A percentile compares a stretch with the other conserved stretches of the same genome.
phyloP scores from a whole-genome alignment of 2,113 vertebrate genomes.

The Girardinichthys multiradiatus region DNA sequence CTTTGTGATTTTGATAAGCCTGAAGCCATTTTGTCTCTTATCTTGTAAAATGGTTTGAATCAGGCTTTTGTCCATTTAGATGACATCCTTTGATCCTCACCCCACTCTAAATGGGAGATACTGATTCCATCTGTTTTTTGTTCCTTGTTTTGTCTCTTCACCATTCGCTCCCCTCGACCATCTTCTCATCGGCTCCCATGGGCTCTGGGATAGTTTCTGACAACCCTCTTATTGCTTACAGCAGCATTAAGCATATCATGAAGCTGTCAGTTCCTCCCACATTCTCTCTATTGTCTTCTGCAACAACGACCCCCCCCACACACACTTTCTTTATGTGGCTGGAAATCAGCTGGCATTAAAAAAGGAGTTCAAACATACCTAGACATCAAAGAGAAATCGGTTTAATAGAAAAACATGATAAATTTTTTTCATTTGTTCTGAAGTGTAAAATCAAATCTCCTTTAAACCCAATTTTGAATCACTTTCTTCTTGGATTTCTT shows the following conservation, averaged over 20 bases:
- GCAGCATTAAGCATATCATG: constrained; percentile 64
- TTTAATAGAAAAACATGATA: neutral
- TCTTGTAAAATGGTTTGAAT: constrained; percentile 61
- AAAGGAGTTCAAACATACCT: constrained; percentile 32
- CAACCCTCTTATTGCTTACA: constrained; percentile 64
- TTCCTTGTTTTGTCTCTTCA: constrained; percentile 41
- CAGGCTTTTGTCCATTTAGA: constrained; percentile 68
- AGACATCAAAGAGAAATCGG: constrained; percentile 28
- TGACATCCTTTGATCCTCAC: constrained; percentile 64
- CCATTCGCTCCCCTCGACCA: constrained; percentile 36
- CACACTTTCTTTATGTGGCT: constrained; percentile 26
- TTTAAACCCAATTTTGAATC: constrained; percentile 23
- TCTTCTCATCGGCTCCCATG: constrained; percentile 32
- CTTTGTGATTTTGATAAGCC: constrained; percentile 36
- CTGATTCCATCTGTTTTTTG: constrained; percentile 64
- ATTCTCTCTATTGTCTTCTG: constrained; percentile 38
- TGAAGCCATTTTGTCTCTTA: constrained; percentile 37
- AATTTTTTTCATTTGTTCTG: neutral
- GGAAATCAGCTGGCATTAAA: constrained; percentile 39
- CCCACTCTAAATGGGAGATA: constrained; percentile 43
- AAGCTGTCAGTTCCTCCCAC: constrained; percentile 67
- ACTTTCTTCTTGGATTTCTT: constrained; percentile 23
- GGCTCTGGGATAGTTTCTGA: constrained; percentile 51
- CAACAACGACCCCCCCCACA: constrained; percentile 41
- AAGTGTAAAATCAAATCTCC: constrained; percentile 24